phyloP scores from a whole-genome alignment of 2,797 vertebrate species.

The Mus minutoides region DNA sequence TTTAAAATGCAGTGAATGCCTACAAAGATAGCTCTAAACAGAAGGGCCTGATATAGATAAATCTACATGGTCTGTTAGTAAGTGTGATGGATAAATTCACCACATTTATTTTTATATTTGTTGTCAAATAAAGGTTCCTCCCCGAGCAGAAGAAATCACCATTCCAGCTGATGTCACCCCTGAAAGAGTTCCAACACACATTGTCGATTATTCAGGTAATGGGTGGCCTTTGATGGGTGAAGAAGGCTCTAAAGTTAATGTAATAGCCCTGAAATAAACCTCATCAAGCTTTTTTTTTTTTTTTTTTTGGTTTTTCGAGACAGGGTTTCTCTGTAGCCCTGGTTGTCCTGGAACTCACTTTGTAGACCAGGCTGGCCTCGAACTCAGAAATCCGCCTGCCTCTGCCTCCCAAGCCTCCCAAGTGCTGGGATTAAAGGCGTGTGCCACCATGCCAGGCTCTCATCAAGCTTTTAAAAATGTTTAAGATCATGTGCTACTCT shows the following conservation, averaged over 20 bases:
- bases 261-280: neutral
- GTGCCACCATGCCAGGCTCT: no score
- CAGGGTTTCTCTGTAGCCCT: no score
- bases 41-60: constrained; percentile 4
- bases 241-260: constrained; percentile 17
- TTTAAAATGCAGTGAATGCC: constrained; percentile 20
- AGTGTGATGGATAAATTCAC: constrained; percentile 34
- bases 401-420: no score
- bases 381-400: no score
- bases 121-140: constrained; percentile 92
- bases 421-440: no score
- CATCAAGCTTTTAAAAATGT: constrained; percentile 42
- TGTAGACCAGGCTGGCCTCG: no score
- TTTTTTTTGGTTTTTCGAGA: no score
- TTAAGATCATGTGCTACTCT: neutral
- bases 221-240: neutral
- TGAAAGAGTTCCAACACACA: constrained; percentile 98
- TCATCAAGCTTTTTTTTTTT: no score
- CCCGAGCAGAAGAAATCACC: constrained; percentile 97
- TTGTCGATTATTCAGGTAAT: constrained; percentile 98
- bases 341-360: no score
- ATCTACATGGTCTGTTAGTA: constrained; percentile 6
- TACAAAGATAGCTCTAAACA: neutral
- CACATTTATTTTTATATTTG: constrained; percentile 68
- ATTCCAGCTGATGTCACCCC: constrained; percentile 99